A percentile compares a stretch with the other conserved stretches of the same genome.
Conservation (phyloP, 2,888 invertebrate species). For the Drosophila niveifrons region DNA sequence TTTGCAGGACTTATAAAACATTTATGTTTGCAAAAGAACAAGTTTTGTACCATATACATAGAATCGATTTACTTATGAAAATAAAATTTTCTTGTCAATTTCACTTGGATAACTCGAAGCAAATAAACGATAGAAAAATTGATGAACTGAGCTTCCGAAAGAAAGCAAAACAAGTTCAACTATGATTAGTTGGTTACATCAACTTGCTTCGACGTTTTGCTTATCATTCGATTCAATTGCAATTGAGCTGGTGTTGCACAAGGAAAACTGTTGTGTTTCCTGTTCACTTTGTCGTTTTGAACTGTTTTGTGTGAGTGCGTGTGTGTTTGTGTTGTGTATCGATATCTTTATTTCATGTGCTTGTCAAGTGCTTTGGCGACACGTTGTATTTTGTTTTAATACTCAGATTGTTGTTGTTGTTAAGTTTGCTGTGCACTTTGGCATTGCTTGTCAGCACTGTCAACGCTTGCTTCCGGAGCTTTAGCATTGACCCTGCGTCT, state of each 20-base stretch:
- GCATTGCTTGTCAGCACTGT: constrained; percentile 50
- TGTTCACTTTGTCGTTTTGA: neutral
- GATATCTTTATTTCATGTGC: constrained; percentile 42
- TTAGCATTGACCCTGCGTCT: constrained; percentile 55
- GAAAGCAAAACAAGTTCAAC: constrained; percentile 2
- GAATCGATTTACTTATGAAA: neutral
- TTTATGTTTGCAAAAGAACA: neutral
- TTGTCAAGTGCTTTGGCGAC: constrained; percentile 39
- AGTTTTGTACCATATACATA: neutral
- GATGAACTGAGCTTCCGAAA: neutral
- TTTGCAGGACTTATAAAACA: neutral
- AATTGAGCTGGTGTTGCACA: neutral
- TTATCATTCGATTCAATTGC: neutral
- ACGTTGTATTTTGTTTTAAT: neutral
- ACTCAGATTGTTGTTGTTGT: neutral
- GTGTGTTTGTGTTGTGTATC: constrained; percentile 20
- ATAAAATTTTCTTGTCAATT: neutral
- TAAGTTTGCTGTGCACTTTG: constrained; percentile 44
- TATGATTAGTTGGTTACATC: constrained; percentile 6
- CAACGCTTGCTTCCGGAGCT: constrained; percentile 45
- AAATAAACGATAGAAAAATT: neutral
- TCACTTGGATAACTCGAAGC: neutral
- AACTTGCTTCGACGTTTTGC: neutral
- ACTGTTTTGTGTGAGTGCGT: neutral
- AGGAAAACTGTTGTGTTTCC: constrained; percentile 18